These are phyloP conservation scores for Ptychodera flava DNA, from an alignment of 35 echinoderm and acorn worm species.

Conservation along the genomic window DNA sequence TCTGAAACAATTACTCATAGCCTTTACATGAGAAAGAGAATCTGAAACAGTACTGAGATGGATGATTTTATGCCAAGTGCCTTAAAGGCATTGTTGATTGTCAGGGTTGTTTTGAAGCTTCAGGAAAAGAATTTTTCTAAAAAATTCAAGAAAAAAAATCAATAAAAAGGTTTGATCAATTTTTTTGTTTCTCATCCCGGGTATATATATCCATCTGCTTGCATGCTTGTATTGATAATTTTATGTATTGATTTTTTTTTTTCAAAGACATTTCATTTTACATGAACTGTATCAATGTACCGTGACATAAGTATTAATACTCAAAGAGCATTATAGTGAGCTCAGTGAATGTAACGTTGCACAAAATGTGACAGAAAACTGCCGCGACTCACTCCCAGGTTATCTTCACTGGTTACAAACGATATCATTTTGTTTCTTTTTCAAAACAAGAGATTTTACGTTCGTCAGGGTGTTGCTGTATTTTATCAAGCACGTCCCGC, in stretches of 20 bases:
- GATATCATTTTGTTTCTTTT: too few relatives aligned
- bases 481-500: too few relatives aligned
- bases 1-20: too few relatives aligned
- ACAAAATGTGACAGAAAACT: too few relatives aligned
- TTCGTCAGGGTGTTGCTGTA: too few relatives aligned
- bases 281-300: neutral
- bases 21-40: too few relatives aligned
- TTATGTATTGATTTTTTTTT: neutral
- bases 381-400: too few relatives aligned
- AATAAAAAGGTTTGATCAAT: neutral
- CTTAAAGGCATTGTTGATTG: neutral
- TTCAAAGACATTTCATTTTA: neutral
- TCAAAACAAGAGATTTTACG: too few relatives aligned
- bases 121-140: neutral
- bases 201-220: neutral
- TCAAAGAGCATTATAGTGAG: neutral
- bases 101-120: neutral
- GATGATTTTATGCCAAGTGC: neutral
- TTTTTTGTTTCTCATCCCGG: neutral
- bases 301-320: neutral
- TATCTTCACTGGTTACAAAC: too few relatives aligned
- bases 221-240: neutral
- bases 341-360: neutral
- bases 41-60: neutral
- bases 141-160: neutral